Percentiles rank a stretch among this genome's conserved stretches.
phyloP scores from a whole-genome alignment of 2,888 invertebrate species.

The Clivina fossor region DNA sequence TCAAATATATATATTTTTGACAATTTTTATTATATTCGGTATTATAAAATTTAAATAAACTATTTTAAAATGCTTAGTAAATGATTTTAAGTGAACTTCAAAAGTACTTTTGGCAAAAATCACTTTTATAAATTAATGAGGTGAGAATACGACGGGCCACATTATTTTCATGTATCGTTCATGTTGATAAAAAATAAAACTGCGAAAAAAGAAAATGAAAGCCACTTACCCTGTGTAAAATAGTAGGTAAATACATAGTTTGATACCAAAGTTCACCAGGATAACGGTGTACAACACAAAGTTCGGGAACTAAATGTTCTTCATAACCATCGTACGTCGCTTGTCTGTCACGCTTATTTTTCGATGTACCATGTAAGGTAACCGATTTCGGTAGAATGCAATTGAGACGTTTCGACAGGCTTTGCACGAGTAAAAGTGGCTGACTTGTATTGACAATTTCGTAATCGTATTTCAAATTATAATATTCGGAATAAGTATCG shows the following conservation, averaged over 20 bases:
- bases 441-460: slow-evolving; percentile 66
- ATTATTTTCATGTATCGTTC: too few relatives aligned
- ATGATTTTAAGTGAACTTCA: too few relatives aligned
- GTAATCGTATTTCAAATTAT: slow-evolving; percentile 70
- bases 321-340: slow-evolving; percentile 58
- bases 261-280: slow-evolving; percentile 83
- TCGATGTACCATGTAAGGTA: slow-evolving; percentile 39
- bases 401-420: slow-evolving; percentile 62
- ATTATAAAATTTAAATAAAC: too few relatives aligned
- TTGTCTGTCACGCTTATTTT: slow-evolving; percentile 52
- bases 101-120: too few relatives aligned
- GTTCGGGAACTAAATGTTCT: slow-evolving; percentile 83
- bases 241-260: slow-evolving; percentile 78
- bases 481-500: slow-evolving; percentile 74
- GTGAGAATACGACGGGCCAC: too few relatives aligned
- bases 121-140: too few relatives aligned
- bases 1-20: too few relatives aligned
- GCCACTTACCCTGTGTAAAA: slow-evolving; percentile 70
- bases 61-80: too few relatives aligned
- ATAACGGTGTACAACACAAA: slow-evolving; percentile 72
- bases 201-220: too few relatives aligned
- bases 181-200: too few relatives aligned
- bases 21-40: too few relatives aligned
- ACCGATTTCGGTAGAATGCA: slow-evolving; percentile 59
- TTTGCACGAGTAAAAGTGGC: slow-evolving; percentile 80